Base-by-base conservation (phyloP, 2,888 invertebrate species). In the Xylota sylvarum region DNA sequence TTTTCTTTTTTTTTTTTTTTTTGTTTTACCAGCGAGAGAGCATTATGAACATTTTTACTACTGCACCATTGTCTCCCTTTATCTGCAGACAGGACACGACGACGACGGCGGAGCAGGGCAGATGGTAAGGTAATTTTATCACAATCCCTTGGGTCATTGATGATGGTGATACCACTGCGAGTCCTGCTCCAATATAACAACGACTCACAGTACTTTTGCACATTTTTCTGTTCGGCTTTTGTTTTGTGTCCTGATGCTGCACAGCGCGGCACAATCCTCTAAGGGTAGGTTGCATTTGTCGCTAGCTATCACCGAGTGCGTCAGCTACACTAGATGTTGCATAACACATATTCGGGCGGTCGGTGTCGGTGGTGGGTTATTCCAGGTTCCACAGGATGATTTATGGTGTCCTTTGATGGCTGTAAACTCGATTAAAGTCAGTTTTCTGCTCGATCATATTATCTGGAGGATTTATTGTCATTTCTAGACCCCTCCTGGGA, bases 351-450 rank as follows among this genome's bases (percentile, higher is more conserved):
- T 23, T 62, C 30, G 46, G 35, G 10, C 19, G 23, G 12, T n/a
- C 35, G 23, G 19, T 32, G 50, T 23, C 19, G 60, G 73, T 70
- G 84, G 80, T 85, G 80, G 80, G 58, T 80, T 82, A 40, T 40
- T 78, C 56, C 72, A 81, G 85, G 81, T 86, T 80, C 46, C 67
- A 73, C 56, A 43, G 76, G 73, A 86, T 86, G 86, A 86, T 86
- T 86, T 82, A 86, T 86, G 77, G 78, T 73, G 86, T 86, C 86
- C 86, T 85, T 85, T 85, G 85, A 85, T 85, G 85, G 85, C 85
- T 86, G 78, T 86, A 86, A 86, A 86, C 86, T 86, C 86, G 86
- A 86, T 86, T 86, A 86, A 86, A 86, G 86, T 86, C 86, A 86
- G 82, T 82, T 86, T 82, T 86, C 86, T 82, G 82, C 86, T 86